Evolutionary conservation across 2,797 vertebrate genomes (phyloP).

Genomic region (Hafferia zeledoni): DNA sequence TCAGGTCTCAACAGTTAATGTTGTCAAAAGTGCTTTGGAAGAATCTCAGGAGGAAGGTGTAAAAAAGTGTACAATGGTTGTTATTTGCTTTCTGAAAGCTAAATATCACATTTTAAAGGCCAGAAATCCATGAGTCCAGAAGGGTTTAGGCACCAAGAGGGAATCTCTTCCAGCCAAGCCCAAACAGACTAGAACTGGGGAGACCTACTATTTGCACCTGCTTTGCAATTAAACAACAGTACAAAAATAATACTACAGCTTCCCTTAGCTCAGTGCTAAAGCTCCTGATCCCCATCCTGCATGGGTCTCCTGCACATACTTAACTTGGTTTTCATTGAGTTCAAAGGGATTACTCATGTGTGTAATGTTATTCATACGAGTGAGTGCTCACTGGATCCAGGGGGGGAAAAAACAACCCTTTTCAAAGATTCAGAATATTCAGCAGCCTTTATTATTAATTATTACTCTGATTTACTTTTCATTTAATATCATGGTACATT

Average conservation of each 20-base stretch:
- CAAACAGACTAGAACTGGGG: not conserved
- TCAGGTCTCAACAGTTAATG: constrained; percentile 23
- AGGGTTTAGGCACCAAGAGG: not conserved
- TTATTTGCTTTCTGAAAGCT: constrained; percentile 63
- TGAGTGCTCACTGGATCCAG: constrained; percentile 42
- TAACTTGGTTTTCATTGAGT: constrained; percentile 46
- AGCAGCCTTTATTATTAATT: constrained; percentile 45
- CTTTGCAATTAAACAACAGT: constrained; percentile 42
- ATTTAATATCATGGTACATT: constrained; percentile 7
- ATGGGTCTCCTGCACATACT: not conserved
- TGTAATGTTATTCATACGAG: constrained; percentile 51
- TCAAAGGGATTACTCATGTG: constrained; percentile 56
- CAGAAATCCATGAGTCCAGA: not conserved
- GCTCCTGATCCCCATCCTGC: not conserved
- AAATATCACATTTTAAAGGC: constrained; percentile 60
- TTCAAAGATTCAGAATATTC: constrained; percentile 46
- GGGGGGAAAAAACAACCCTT: not conserved
- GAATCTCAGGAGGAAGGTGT: constrained; percentile 15
- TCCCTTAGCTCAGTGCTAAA: not conserved
- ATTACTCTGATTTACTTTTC: constrained; percentile 32
- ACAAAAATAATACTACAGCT: not conserved
- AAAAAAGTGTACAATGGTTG: not conserved
- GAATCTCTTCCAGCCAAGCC: not conserved
- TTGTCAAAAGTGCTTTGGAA: constrained; percentile 39
- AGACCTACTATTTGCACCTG: constrained; percentile 28